Evolutionary conservation across 92 coral and sea anemone species (phyloP).

Genomic region (Chrysogorgia sp.): DNA sequence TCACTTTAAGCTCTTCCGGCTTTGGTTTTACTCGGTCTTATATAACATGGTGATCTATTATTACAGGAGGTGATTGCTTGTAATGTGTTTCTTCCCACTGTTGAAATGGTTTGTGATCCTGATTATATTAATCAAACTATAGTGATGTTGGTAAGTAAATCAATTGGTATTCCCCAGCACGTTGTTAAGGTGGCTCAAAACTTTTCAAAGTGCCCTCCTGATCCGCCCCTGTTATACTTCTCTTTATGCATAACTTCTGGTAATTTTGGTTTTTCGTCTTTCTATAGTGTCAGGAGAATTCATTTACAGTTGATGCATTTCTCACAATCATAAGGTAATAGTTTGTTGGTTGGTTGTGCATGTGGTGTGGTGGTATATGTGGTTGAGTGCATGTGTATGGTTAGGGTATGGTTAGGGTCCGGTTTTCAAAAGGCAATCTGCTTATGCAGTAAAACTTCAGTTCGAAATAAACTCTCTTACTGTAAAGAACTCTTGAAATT

Average conservation of each 20-base stretch:
- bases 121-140: slow-evolving; percentile 90
- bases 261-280: not conserved
- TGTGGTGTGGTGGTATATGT: no score
- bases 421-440: no score
- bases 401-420: no score
- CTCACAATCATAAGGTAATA: slow-evolving; percentile 82
- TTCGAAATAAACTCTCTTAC: no score
- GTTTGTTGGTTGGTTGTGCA: not conserved
- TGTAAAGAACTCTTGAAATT: no score
- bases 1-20: no score
- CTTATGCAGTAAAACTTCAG: no score
- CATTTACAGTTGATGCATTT: slow-evolving; percentile 94
- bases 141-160: slow-evolving; percentile 82
- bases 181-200: no score
- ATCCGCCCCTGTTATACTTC: not conserved
- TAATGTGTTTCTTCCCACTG: slow-evolving; percentile 83
- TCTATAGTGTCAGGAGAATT: slow-evolving; percentile 81
- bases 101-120: slow-evolving; percentile 86
- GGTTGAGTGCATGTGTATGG: no score
- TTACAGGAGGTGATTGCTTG: slow-evolving; percentile 86
- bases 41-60: not conserved
- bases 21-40: no score
- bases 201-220: no score
- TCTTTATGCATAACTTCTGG: not conserved
- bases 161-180: no score